Base-by-base conservation (phyloP, 2,113 vertebrate species). In the Synchiropus splendidus region DNA sequence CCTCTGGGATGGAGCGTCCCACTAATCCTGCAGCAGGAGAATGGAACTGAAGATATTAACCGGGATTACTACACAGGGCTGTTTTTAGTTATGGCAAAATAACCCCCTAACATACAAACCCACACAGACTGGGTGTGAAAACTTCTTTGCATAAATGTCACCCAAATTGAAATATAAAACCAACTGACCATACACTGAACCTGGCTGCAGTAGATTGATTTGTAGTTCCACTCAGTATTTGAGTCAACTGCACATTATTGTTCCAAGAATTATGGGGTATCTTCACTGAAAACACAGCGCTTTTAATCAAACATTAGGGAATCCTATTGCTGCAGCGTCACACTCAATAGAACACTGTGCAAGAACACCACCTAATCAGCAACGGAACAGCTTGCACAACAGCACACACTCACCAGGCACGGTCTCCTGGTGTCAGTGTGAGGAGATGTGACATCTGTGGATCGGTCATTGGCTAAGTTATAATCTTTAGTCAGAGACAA, bases 21-120 rank as follows among this genome's bases (percentile, higher is more conserved):
- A 50, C 77, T 80, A 80, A 83, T 83, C 78, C 65, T 60, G 46
- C 65, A 45, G 67, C 51, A 70, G 69, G 67, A 78, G 75, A 77
- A 81, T 77, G 71, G 75, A 78, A 74, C 60, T 81, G 67, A 70
- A 78, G 71, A 83, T 70, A 83, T 78, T 74, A 81, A 80, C 71
- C 59, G 43, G 81, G 78, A 81, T 81, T 81, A 81, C 75, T 56
- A 74, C 67, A 52, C 61, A 58, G 58, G 53, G 41, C 70, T 45
- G 39, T 70, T 72, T 74, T 70, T 45, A 73, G 61, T 65, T 73
- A 70, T 59, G 43, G 30, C 51, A 62, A 72, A 64, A 64, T 61
- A 74, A 59, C 59, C 61, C 42, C 50, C 40, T 43, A 68, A 66
- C 55, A 58, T 51, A 70, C 45, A 60, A 57, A 58, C 21, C 21